phyloP scores from a whole-genome alignment of 2,113 vertebrate genomes.

The Cebus imitator region DNA sequence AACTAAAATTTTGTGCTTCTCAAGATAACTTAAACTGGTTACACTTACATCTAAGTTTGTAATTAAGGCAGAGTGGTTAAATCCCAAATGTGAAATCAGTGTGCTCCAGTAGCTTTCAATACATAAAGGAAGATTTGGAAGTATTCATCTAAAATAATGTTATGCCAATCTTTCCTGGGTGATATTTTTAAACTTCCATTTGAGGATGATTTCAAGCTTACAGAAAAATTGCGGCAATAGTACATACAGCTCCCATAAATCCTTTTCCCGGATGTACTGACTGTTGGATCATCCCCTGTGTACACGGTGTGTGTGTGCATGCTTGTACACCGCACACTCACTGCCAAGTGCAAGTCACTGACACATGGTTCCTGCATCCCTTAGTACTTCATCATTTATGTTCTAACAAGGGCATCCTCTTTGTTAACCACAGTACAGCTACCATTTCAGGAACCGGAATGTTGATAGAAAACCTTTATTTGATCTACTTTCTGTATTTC shows the following conservation, averaged over 20 bases:
- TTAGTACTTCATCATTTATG: neutral
- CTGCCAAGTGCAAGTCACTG: neutral
- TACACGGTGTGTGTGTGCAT: neutral
- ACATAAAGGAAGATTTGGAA: neutral
- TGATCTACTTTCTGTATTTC: no score
- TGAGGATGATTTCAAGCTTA: neutral
- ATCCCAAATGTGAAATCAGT: neutral
- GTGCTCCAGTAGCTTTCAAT: neutral
- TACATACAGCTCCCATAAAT: neutral
- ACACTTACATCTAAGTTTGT: neutral
- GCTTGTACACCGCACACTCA: neutral
- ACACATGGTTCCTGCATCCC: accelerated
- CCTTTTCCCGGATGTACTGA: neutral
- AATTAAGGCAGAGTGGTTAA: neutral
- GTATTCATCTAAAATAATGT: neutral
- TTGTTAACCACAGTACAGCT: neutral
- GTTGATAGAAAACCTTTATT: neutral
- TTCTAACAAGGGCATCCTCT: neutral
- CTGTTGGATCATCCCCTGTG: accelerated
- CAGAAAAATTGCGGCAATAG: neutral
- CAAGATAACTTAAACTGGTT: neutral
- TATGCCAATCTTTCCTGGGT: neutral
- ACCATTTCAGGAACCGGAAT: neutral
- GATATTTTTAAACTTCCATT: neutral
- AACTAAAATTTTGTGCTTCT: neutral